Base-by-base conservation (phyloP, 2,797 vertebrate genomes). In the Loris lydekkerianus region DNA sequence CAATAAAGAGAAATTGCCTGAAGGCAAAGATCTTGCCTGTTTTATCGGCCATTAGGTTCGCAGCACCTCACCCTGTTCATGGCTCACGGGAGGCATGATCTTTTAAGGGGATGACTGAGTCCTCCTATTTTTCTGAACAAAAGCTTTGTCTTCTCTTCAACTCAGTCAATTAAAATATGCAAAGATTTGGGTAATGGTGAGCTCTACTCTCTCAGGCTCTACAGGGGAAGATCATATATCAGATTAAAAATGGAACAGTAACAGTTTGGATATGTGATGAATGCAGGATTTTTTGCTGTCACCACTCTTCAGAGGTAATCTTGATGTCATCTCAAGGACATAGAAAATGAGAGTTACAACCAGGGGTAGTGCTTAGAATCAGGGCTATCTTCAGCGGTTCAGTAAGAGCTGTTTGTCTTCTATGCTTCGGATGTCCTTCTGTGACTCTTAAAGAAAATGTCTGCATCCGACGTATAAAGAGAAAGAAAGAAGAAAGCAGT, bases 301-400 rank as follows among this genome's bases (percentile, higher is more conserved):
- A 53, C 15, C 13, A 63, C 29, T 53, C 11, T 58, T 91, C 53
- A 43, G 70, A 77, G 29, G 29, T 80, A 34, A 92, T 73, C 13
- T 65, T 75, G n/a, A 56, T 61, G 60, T 83, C 43, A 77, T 65
- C 49, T 90, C 87, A 87, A 94, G 89, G 87, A 94, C 46, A 40
- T 27, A 58, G 49, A 85, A 89, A 90, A 86, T 77, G 69, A 88
- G 73, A 65, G 34, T 93, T 61, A 82, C 83, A 89, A 61, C 27
- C 20, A 56, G 56, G 37, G 63, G 29, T 43, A 65, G 40, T 43
- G 14, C 61, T 63, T 94, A 31, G 84, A 96, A 61, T 81, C 91
- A 86, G 61, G 46, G 3, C 40, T 96, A 10, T 58, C 27, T 15
- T 84, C 72, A 76, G 1, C 21, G 60, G 95, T 92, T 92, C 84